phyloP scores from a whole-genome alignment of 2,888 invertebrate genomes.

The Mystacides longicornis region DNA sequence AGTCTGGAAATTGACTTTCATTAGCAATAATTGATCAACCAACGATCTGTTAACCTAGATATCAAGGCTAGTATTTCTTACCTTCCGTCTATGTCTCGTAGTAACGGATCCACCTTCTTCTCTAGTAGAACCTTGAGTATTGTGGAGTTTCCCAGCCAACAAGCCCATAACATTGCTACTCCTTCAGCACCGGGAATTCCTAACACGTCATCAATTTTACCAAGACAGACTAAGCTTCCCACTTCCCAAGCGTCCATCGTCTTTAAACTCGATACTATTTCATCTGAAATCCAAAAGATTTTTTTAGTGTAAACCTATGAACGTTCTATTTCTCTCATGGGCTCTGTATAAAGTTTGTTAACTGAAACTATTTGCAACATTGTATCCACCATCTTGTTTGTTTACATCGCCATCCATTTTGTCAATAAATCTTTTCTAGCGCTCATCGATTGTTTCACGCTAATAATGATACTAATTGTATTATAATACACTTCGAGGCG shows the following conservation, averaged over 20 bases:
- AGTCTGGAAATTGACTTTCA: slow-evolving; percentile 31
- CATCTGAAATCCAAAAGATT: slow-evolving; percentile 34
- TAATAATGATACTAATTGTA: no score
- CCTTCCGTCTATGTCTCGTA: slow-evolving; percentile 61
- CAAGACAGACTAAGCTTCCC: slow-evolving; percentile 37
- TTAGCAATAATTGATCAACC: background rate
- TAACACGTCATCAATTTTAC: slow-evolving; percentile 42
- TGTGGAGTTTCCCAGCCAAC: slow-evolving; percentile 54
- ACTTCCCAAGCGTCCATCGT: slow-evolving; percentile 27
- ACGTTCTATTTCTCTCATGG: no score
- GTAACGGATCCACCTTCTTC: slow-evolving; percentile 55
- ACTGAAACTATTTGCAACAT: no score
- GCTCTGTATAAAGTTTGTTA: no score
- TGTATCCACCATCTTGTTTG: no score
- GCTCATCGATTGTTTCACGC: no score
- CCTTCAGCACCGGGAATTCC: slow-evolving; percentile 36
- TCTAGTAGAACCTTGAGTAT: slow-evolving; percentile 48
- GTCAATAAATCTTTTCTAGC: no score
- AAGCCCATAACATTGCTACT: slow-evolving; percentile 52
- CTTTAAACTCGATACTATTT: slow-evolving; percentile 33
- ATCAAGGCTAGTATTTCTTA: slow-evolving; percentile 31
- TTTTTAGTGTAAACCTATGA: no score
- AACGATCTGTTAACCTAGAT: background rate
- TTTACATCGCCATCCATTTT: no score
- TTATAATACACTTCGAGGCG: no score